Evolutionary conservation across 2,888 invertebrate species (phyloP), one percentile per base, ranked within the genome.

Genomic region (Chloroclystis v-ata): DNA sequence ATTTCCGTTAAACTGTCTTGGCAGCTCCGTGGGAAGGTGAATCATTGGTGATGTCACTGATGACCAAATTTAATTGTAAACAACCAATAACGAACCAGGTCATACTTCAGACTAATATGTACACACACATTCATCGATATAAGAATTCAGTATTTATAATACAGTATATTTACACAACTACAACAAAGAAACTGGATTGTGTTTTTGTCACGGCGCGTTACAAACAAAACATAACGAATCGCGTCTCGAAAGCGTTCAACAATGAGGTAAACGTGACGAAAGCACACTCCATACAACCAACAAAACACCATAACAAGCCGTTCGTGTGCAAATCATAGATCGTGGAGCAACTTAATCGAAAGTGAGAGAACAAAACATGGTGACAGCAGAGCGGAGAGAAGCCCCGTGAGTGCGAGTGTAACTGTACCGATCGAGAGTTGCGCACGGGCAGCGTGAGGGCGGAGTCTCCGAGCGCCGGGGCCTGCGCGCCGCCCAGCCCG

Each of bases 381-480:
- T 56, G 61, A 52, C 53, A 47, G 52, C 51, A 49, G 25, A 46
- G 28, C 43, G 49, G 38, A 33, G 10, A 62, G 54, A 48, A 54
- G 57, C 63, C 9, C 63, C 56, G 74, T 77, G 77, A 71, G 59
- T 57, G 69, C 61, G 62, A 67, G 64, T 56, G 59, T 35, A 58
- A 69, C 72, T 68, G 76, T 87, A 87, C 86, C 86, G 85, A 85
- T 80, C 84, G 75, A 54, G 84, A 84, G 81, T 75, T 79, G 82
- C 88, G 85, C 77, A 86, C 87, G 78, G 88, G 89, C 80, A 88
- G 81, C 73, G 89, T 89, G 81, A 85, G 82, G 43, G 85, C 87
- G 52, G 85, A 65, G 68, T 82, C 85, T 57, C 62, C 73, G 58
- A 78, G 81, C 59, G 58, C 72, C 61, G 75, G 80, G 56, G 65